These are phyloP conservation scores for Willowsia nigromaculata DNA, from an alignment of 2,888 invertebrate genomes.

Conservation along the genomic window DNA sequence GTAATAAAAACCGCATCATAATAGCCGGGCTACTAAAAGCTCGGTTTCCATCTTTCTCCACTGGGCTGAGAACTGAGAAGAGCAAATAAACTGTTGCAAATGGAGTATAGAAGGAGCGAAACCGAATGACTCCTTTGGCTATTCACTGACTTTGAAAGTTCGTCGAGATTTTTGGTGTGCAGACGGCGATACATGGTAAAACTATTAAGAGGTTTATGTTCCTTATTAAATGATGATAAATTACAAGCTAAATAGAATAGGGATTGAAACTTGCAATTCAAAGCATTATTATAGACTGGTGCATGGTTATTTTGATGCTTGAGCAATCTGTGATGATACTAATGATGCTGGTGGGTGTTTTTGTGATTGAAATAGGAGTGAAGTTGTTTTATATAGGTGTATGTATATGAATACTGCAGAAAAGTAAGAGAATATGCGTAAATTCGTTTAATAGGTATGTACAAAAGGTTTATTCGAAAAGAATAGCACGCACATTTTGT, in stretches of 20 bases:
- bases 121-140: too few relatives aligned
- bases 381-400: not conserved
- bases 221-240: slow-evolving; percentile 1
- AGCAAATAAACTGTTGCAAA: too few relatives aligned
- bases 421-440: not conserved
- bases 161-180: too few relatives aligned
- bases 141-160: too few relatives aligned
- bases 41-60: not conserved
- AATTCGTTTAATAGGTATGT: not conserved
- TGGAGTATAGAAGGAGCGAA: too few relatives aligned
- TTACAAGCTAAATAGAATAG: not conserved
- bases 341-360: not conserved
- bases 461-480: too few relatives aligned
- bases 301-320: not conserved
- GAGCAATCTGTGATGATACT: not conserved
- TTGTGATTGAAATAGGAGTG: not conserved
- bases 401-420: not conserved
- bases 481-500: not conserved
- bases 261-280: not conserved
- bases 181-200: too few relatives aligned
- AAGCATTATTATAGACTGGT: not conserved
- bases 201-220: too few relatives aligned
- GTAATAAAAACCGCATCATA: not conserved
- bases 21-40: not conserved
- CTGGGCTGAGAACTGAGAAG: too few relatives aligned